These are phyloP conservation scores for Hoplodrina ambigua DNA, from an alignment of 2,888 invertebrate genomes.

Conservation along the genomic window DNA sequence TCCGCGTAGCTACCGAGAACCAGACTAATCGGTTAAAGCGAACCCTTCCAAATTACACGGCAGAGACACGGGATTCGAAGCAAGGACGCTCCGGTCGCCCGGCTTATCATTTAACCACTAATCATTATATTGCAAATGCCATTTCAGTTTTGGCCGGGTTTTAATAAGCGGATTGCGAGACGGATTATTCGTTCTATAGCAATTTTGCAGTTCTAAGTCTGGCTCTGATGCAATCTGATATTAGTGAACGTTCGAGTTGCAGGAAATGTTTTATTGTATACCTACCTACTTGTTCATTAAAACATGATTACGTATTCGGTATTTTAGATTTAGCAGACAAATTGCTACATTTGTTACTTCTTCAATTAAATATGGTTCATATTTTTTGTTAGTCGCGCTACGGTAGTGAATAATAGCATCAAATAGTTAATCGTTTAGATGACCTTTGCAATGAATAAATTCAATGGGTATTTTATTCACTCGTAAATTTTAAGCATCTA, in stretches of 20 bases:
- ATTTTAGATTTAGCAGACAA: conserved; percentile 49
- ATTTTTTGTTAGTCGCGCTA: conserved; percentile 38
- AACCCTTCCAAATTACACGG: conserved; percentile 88
- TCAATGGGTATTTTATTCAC: conserved; percentile 11
- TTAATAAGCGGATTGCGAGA: conserved; percentile 83
- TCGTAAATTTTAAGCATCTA: conserved; percentile 21
- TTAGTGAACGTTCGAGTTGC: conserved; percentile 63
- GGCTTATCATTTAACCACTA: conserved; percentile 88
- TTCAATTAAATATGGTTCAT: conserved; percentile 43
- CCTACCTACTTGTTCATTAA: conserved; percentile 58
- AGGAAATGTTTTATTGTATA: conserved; percentile 65
- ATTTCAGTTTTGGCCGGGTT: conserved; percentile 85
- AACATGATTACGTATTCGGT: conserved; percentile 54
- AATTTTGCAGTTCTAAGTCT: conserved; percentile 80
- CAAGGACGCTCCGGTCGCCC: conserved; percentile 88
- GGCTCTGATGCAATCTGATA: conserved; percentile 73
- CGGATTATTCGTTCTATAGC: conserved; percentile 78
- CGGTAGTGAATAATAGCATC: conserved; percentile 29
- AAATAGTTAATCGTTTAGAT: conserved; percentile 36
- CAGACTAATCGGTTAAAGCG: conserved; percentile 87
- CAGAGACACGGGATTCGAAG: conserved; percentile 89
- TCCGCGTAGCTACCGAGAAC: conserved; percentile 86
- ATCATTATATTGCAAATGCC: conserved; percentile 88
- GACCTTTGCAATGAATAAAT: conserved; percentile 44
- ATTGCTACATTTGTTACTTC: conserved; percentile 58